These are phyloP conservation scores for Panulirus ornatus DNA, from an alignment of 1,140 invertebrate species.

Conservation along the genomic window DNA sequence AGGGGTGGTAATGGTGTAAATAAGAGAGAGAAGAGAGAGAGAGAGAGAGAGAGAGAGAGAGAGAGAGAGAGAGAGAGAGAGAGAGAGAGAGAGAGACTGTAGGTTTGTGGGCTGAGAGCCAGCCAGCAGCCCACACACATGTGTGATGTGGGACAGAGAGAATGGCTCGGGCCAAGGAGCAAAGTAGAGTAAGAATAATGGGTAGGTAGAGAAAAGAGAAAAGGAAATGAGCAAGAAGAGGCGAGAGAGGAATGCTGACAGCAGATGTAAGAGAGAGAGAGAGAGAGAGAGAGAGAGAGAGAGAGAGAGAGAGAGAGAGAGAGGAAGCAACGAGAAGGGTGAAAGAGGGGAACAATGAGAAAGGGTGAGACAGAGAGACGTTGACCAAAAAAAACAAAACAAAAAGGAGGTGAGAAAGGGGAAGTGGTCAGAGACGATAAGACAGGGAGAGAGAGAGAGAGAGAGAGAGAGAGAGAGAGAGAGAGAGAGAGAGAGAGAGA, in stretches of 20 bases:
- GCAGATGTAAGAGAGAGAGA: too few species aligned
- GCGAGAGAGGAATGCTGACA: too few species aligned
- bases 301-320: background rate
- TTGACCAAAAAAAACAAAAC: too few species aligned
- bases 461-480: background rate
- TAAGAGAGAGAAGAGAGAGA: background rate
- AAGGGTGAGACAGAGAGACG: background rate
- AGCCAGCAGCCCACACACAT: background rate
- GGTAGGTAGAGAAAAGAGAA: background rate
- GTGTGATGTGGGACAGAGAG: background rate
- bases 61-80: conserved; percentile 18
- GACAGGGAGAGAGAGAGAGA: background rate
- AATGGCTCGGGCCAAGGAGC: background rate
- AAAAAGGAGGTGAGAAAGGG: background rate
- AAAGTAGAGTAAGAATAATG: background rate
- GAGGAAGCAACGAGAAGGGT: background rate
- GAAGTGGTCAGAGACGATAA: background rate
- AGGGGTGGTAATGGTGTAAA: too few species aligned
- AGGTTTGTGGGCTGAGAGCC: background rate
- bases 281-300: background rate
- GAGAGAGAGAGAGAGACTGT: conserved; percentile 9
- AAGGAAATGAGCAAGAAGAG: too few species aligned
- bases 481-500: background rate
- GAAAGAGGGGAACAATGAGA: background rate
- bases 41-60: conserved; percentile 10